phyloP scores from a whole-genome alignment of 2,797 vertebrate species.

The Cynopterus sphinx region DNA sequence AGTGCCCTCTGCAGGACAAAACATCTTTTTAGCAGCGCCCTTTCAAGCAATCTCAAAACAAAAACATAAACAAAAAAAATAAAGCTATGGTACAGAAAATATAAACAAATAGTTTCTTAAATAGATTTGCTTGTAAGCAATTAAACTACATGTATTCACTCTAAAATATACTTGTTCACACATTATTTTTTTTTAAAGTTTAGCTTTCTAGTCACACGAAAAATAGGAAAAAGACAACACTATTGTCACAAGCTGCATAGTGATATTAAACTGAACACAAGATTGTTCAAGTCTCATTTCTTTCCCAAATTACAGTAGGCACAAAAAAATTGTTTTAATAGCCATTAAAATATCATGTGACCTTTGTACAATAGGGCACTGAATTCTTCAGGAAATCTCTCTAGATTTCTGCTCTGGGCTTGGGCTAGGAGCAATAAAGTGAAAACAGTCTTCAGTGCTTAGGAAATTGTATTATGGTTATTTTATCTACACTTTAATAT shows the following conservation, averaged over 20 bases:
- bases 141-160: constrained; percentile 15
- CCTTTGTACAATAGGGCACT: background rate
- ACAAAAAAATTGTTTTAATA: background rate
- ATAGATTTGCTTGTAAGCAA: constrained; percentile 48
- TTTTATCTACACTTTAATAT: constrained; percentile 17
- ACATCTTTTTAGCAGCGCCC: background rate
- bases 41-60: background rate
- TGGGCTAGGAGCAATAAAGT: background rate
- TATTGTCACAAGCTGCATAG: background rate
- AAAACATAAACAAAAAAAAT: background rate
- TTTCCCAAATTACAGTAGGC: background rate
- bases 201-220: background rate
- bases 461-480: background rate
- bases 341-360: background rate
- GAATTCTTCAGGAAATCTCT: background rate
- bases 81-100: constrained; percentile 34
- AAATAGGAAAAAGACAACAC: background rate
- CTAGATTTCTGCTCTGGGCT: background rate
- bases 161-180: background rate
- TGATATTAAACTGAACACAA: background rate
- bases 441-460: background rate
- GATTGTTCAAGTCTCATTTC: background rate
- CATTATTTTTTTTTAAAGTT: background rate
- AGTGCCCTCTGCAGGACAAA: constrained; percentile 87
- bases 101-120: constrained; percentile 65